Conservation (phyloP, 2,888 invertebrate species). For the Bellardia pandia region DNA sequence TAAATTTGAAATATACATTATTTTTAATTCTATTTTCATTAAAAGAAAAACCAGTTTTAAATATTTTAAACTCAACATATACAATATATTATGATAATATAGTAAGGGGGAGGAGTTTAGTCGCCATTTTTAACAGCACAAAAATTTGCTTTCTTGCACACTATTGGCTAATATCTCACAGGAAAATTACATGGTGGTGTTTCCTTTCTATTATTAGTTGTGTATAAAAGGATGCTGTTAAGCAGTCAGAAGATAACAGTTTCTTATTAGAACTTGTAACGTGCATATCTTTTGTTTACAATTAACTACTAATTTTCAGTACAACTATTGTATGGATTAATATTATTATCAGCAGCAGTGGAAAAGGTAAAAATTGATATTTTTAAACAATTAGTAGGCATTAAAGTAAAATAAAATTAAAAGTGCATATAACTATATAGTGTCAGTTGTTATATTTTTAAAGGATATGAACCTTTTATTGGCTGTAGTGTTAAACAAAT, state of each 20-base stretch:
- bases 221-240: conserved; percentile 80
- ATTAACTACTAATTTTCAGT: neutral
- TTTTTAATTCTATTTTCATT: no score
- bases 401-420: neutral
- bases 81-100: neutral
- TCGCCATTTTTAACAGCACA: conserved; percentile 63
- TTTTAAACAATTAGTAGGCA: neutral
- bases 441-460: no score
- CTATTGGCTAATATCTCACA: conserved; percentile 49
- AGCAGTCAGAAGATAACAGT: conserved; percentile 75
- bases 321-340: conserved; percentile 13
- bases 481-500: no score
- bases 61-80: neutral
- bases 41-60: no score
- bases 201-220: conserved; percentile 8
- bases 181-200: conserved; percentile 30
- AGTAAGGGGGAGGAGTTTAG: conserved; percentile 49
- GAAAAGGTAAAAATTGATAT: neutral
- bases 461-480: no score
- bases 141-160: neutral
- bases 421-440: no score
- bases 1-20: no score
- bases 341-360: neutral
- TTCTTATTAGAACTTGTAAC: conserved; percentile 69
- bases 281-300: conserved; percentile 41